phyloP scores from a whole-genome alignment of 1,140 invertebrate genomes.

The Drosophila lacertosa region DNA sequence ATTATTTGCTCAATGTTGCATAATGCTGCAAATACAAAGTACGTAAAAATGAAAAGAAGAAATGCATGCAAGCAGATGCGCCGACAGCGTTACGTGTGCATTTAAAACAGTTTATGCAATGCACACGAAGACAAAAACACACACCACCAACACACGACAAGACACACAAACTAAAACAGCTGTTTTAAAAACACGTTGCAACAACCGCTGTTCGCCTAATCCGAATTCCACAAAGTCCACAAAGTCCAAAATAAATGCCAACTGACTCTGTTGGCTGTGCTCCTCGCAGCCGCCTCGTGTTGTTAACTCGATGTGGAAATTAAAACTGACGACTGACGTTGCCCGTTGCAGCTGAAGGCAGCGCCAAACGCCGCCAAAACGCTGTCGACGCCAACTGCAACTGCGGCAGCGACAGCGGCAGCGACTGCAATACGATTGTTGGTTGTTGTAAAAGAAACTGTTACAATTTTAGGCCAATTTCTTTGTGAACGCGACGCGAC shows the following conservation, averaged over 20 bases:
- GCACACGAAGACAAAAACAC: conserved; percentile 5
- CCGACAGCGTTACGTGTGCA: conserved; percentile 37
- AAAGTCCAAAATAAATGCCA: conserved; percentile 11
- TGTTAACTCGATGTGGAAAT: conserved; percentile 78
- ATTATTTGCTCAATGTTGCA: conserved; percentile 16
- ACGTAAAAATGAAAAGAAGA: conserved; percentile 18
- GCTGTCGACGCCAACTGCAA: conserved; percentile 56
- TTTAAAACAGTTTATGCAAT: conserved; percentile 49
- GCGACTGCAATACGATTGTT: conserved; percentile 38
- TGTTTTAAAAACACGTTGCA: conserved; percentile 26
- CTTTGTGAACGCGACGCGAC: conserved; percentile 59
- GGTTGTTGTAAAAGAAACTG: conserved; percentile 58
- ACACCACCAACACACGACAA: conserved; percentile 3
- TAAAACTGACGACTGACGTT: conserved; percentile 72
- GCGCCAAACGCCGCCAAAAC: conserved; percentile 13
- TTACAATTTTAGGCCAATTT: conserved; percentile 79
- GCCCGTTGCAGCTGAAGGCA: conserved; percentile 60
- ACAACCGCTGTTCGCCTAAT: conserved; percentile 25
- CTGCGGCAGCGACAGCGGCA: conserved; percentile 12
- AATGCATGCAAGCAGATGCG: conserved; percentile 30
- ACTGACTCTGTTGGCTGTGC: too few species aligned
- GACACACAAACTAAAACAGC: conserved; percentile 20
- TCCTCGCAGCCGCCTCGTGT: conserved; percentile 37
- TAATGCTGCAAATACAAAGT: conserved; percentile 17
- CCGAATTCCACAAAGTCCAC: conserved; percentile 41